Percentiles rank a stretch among this genome's conserved stretches.
phyloP scores from a whole-genome alignment of 2,797 vertebrate species.

The Anableps anableps region DNA sequence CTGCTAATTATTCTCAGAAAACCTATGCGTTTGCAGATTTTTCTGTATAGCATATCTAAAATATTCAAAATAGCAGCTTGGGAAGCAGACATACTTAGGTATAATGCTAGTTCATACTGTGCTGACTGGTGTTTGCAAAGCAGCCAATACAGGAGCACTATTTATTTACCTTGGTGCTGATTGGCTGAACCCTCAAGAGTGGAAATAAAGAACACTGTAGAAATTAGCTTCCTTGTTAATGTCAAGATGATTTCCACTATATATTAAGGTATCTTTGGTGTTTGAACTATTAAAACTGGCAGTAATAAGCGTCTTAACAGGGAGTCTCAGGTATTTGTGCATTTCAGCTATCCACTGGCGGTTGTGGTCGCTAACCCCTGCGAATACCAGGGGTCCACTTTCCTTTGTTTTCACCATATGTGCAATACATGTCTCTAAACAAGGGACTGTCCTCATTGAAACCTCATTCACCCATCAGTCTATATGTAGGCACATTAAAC shows the following conservation, averaged over 20 bases:
- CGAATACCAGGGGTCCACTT: not conserved
- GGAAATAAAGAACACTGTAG: not conserved
- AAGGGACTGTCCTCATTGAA: not conserved
- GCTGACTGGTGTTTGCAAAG: not conserved
- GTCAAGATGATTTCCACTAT: not conserved
- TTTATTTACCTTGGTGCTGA: not conserved
- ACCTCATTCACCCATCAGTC: no score
- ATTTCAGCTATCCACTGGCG: no score
- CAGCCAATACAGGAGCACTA: not conserved
- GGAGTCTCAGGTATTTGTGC: not conserved
- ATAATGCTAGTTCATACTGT: not conserved
- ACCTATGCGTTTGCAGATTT: not conserved
- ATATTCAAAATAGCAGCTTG: not conserved
- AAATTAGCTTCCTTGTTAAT: not conserved
- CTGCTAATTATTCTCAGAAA: not conserved
- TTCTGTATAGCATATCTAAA: not conserved
- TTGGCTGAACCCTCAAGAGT: not conserved
- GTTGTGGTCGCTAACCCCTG: no score
- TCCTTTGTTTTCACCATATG: not conserved
- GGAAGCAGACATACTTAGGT: not conserved
- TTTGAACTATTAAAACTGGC: not conserved
- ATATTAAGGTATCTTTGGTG: not conserved
- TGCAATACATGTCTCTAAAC: not conserved
- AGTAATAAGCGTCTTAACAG: not conserved
- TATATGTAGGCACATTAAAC: not conserved